Conservation (phyloP, 2,797 vertebrate genomes). For the Lepilemur septentrionalis region DNA sequence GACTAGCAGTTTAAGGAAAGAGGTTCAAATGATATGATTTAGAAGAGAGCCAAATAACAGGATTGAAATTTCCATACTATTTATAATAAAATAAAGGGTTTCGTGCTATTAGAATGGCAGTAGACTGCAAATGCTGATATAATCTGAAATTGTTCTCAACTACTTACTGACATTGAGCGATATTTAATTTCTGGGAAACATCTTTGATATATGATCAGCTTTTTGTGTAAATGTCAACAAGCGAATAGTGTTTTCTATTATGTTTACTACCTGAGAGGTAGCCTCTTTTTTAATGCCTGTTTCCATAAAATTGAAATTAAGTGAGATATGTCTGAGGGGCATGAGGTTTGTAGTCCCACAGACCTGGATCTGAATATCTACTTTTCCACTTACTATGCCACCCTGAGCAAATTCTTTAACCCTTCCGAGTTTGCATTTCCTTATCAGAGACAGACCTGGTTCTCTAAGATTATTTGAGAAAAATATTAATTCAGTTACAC, state of each 20-base stretch:
- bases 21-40: neutral
- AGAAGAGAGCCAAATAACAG: neutral
- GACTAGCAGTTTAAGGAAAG: neutral
- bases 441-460: neutral
- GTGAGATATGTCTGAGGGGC: neutral
- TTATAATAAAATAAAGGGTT: conserved; percentile 17
- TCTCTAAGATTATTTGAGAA: neutral
- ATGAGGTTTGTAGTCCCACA: neutral
- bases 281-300: neutral
- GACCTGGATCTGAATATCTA: neutral
- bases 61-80: neutral
- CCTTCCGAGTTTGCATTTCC: neutral
- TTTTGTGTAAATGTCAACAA: neutral
- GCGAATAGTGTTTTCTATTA: neutral
- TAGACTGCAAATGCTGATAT: neutral
- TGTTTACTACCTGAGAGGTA: neutral
- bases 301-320: conserved; percentile 23
- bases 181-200: neutral
- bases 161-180: neutral
- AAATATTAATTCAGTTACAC: neutral
- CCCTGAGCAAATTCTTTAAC: neutral
- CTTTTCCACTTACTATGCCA: neutral
- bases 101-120: neutral
- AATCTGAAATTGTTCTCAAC: conserved; percentile 18
- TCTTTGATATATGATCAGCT: neutral